A percentile compares a stretch with the other conserved stretches of the same genome.
phyloP scores from a whole-genome alignment of 1,140 invertebrate species.

The Campodea augens region DNA sequence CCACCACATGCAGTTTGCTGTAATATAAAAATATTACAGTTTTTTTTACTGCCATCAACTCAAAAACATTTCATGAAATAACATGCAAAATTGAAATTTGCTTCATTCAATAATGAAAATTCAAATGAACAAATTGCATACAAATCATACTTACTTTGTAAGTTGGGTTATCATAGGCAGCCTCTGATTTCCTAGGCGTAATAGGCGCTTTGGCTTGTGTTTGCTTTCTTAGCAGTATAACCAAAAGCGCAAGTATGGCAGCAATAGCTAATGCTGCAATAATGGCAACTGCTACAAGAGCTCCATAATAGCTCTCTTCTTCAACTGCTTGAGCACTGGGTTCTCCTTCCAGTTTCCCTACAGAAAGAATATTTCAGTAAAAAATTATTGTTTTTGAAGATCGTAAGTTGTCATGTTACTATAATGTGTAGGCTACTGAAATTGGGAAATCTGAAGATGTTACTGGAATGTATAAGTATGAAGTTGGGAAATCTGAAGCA shows the following conservation, averaged over 20 bases:
- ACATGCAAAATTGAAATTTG: too few relatives aligned
- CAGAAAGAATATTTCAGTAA: not conserved
- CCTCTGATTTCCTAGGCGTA: conserved; percentile 28
- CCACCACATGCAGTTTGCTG: too few relatives aligned
- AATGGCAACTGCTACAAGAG: conserved; percentile 66
- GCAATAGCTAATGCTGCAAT: conserved; percentile 63
- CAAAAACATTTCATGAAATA: too few relatives aligned
- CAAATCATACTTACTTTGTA: conserved; percentile 85
- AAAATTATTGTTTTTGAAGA: not conserved
- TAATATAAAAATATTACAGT: too few relatives aligned
- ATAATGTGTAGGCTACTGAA: too few relatives aligned
- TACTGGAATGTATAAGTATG: too few relatives aligned
- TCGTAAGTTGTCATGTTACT: too few relatives aligned
- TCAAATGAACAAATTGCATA: too few relatives aligned
- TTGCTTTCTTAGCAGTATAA: conserved; percentile 57
- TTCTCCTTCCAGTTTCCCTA: conserved; percentile 8
- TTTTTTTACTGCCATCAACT: too few relatives aligned
- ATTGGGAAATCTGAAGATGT: too few relatives aligned
- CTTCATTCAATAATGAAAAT: too few relatives aligned
- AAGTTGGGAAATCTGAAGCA: too few relatives aligned
- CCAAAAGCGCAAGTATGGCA: conserved; percentile 52
- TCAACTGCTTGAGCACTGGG: conserved; percentile 25
- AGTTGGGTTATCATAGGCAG: conserved; percentile 80
- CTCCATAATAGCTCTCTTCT: conserved; percentile 60
- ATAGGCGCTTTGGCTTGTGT: conserved; percentile 39